These are phyloP conservation scores for Tapirus terrestris DNA, from an alignment of 2,113 vertebrate species.

Conservation along the genomic window DNA sequence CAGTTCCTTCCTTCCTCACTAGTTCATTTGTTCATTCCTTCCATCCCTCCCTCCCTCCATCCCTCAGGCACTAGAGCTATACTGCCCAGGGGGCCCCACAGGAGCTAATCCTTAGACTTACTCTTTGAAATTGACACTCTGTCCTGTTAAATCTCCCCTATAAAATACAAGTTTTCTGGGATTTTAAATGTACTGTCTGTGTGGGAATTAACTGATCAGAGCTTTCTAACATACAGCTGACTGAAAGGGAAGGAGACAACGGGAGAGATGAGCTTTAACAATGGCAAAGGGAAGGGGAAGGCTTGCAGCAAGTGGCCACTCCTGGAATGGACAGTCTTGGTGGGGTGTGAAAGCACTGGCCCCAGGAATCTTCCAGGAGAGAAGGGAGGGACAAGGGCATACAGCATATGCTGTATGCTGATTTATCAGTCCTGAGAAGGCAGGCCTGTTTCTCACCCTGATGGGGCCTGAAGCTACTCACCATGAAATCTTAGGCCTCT, in stretches of 20 bases:
- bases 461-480: background rate
- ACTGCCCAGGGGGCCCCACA: background rate
- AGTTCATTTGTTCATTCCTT: background rate
- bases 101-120: background rate
- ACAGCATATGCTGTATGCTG: background rate
- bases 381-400: background rate
- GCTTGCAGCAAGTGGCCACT: background rate
- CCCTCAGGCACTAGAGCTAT: background rate
- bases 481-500: background rate
- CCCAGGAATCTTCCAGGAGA: background rate
- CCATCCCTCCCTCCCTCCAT: background rate
- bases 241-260: background rate
- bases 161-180: background rate
- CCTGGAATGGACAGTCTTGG: background rate
- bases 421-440: background rate
- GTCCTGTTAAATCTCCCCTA: background rate
- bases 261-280: background rate
- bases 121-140: background rate
- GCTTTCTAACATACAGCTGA: background rate
- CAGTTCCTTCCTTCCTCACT: background rate
- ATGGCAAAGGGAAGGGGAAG: background rate
- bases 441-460: background rate
- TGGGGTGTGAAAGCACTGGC: accelerated
- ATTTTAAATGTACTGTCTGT: background rate
- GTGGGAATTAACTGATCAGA: background rate